Conservation (phyloP, 2,797 vertebrate species). For the Manis pentadactyla region DNA sequence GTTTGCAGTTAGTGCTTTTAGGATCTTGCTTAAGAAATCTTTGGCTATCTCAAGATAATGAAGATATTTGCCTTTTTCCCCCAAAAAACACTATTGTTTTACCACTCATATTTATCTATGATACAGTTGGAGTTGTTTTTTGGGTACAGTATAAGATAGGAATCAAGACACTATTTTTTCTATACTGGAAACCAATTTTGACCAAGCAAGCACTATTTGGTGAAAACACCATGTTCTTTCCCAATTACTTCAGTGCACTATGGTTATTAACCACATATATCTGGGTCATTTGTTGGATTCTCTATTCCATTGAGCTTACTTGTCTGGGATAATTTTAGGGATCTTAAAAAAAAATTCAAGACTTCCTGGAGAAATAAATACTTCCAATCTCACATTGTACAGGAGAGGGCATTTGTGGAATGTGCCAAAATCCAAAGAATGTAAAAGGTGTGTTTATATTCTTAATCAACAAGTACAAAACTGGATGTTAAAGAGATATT, state of each 20-base stretch:
- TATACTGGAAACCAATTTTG: neutral
- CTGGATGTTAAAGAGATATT: neutral
- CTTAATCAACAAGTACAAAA: neutral
- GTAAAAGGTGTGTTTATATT: neutral
- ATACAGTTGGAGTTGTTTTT: neutral
- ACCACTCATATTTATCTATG: neutral
- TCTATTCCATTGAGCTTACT: neutral
- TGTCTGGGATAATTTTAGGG: neutral
- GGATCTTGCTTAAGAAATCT: neutral
- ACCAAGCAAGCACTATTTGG: neutral
- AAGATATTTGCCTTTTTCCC: neutral
- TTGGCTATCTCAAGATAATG: neutral
- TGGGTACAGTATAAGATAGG: neutral
- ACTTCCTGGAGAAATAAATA: neutral
- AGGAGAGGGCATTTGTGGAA: neutral
- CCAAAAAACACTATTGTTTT: neutral
- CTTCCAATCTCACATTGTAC: neutral
- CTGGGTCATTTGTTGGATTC: neutral
- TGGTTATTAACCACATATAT: neutral
- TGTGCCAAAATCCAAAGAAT: neutral
- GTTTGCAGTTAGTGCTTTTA: neutral
- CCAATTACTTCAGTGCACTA: neutral
- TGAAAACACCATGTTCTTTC: neutral
- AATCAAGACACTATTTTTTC: neutral
- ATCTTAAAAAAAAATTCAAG: neutral